These are phyloP conservation scores for Spheniscus humboldti DNA, from an alignment of 2,797 vertebrate genomes.

Conservation along the genomic window DNA sequence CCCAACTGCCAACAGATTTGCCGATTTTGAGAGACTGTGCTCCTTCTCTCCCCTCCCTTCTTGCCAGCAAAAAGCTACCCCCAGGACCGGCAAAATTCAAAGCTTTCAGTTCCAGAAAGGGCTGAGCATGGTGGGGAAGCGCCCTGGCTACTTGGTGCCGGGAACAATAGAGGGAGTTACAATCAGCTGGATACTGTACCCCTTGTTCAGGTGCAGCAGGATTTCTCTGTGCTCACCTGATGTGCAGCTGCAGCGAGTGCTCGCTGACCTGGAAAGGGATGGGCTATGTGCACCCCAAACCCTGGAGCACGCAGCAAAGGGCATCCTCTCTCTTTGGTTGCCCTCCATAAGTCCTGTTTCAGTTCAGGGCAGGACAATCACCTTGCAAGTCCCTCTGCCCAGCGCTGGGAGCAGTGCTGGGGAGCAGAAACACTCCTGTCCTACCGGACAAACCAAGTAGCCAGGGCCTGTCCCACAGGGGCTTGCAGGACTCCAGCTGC, in stretches of 20 bases:
- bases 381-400: not conserved
- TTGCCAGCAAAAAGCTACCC: not conserved
- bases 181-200: not conserved
- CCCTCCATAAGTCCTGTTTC: not conserved
- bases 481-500: not conserved
- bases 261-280: not conserved
- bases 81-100: not conserved
- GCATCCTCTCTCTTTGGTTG: not conserved
- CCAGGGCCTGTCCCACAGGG: not conserved
- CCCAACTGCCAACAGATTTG: not conserved
- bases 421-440: fast-evolving
- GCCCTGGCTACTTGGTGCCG: not conserved
- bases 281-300: not conserved
- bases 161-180: not conserved
- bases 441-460: not conserved
- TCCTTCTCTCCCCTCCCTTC: not conserved
- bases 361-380: not conserved
- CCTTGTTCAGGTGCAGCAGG: not conserved
- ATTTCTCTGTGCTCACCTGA: not conserved
- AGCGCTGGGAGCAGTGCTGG: not conserved
- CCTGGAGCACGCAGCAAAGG: not conserved
- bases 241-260: not conserved
- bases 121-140: not conserved
- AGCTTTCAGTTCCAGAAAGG: not conserved
- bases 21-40: not conserved